These are phyloP conservation scores for Microcebus tavaratra DNA, from an alignment of 2,113 vertebrate genomes.

Conservation along the genomic window DNA sequence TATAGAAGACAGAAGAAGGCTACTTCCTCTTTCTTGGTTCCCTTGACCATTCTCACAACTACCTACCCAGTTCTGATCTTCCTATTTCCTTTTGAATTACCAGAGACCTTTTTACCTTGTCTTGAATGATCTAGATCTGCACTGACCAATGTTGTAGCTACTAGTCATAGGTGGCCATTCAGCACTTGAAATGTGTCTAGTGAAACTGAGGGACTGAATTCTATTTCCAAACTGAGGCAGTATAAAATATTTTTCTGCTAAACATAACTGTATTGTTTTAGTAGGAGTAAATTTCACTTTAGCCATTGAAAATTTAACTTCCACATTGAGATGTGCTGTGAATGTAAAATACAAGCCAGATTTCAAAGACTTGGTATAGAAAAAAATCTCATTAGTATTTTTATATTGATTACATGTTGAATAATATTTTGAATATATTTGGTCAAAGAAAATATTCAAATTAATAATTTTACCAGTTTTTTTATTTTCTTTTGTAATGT, in stretches of 20 bases:
- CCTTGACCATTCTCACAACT: not conserved
- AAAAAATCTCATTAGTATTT: not conserved
- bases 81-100: not conserved
- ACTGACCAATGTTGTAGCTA: not conserved
- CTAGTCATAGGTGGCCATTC: not conserved
- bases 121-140: not conserved
- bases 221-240: not conserved
- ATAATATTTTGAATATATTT: constrained; percentile 29
- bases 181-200: not conserved
- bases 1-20: not conserved
- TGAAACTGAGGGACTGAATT: not conserved
- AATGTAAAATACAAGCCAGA: not conserved
- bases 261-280: not conserved
- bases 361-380: constrained; percentile 16
- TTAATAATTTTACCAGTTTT: not conserved
- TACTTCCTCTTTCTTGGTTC: constrained; percentile 38
- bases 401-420: not conserved
- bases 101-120: not conserved
- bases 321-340: not conserved
- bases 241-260: constrained; percentile 40
- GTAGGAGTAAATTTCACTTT: constrained; percentile 44
- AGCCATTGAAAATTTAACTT: not conserved
- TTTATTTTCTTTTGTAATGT: not conserved
- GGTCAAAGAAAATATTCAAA: constrained; percentile 39
- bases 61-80: not conserved